A percentile compares a stretch with the other conserved stretches of the same genome.
These are phyloP conservation scores for Pleuronectes platessa DNA, from an alignment of 2,113 vertebrate species.

Conservation along the genomic window DNA sequence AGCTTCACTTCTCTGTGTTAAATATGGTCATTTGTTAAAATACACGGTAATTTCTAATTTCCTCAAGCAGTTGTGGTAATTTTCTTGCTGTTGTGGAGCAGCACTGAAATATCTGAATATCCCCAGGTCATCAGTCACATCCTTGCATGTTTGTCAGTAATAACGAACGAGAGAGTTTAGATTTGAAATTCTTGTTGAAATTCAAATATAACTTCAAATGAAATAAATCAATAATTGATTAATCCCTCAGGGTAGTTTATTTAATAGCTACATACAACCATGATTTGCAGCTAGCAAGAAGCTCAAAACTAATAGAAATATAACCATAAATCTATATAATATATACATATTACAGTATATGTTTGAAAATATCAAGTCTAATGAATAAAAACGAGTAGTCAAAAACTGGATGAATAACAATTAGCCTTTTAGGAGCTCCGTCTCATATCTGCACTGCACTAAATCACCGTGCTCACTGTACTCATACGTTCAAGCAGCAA, in stretches of 20 bases:
- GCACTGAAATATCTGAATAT: constrained; percentile 18
- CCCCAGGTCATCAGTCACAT: constrained; percentile 27
- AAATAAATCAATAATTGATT: constrained; percentile 32
- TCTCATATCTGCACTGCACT: constrained; percentile 56
- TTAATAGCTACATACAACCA: background rate
- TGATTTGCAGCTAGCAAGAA: background rate
- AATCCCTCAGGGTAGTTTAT: constrained; percentile 2
- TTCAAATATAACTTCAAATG: constrained; percentile 30
- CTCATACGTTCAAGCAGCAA: constrained; percentile 63
- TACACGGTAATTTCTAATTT: constrained; percentile 19
- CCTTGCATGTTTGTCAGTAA: constrained; percentile 13
- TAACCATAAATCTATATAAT: background rate
- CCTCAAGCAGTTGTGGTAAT: background rate
- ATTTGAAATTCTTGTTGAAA: constrained; percentile 29
- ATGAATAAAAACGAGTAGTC: background rate
- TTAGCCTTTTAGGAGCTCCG: constrained; percentile 9
- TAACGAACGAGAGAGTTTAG: background rate
- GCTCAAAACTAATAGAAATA: background rate
- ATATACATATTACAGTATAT: background rate
- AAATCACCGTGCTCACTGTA: constrained; percentile 45
- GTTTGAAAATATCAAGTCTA: background rate
- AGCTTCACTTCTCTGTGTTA: constrained; percentile 2
- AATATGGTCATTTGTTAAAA: constrained; percentile 9
- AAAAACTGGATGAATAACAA: constrained; percentile 14
- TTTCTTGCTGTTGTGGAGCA: background rate